A percentile compares a stretch with the other conserved stretches of the same genome.
These are phyloP conservation scores for Coilia nasus DNA, from an alignment of 2,797 vertebrate genomes.

Conservation along the genomic window DNA sequence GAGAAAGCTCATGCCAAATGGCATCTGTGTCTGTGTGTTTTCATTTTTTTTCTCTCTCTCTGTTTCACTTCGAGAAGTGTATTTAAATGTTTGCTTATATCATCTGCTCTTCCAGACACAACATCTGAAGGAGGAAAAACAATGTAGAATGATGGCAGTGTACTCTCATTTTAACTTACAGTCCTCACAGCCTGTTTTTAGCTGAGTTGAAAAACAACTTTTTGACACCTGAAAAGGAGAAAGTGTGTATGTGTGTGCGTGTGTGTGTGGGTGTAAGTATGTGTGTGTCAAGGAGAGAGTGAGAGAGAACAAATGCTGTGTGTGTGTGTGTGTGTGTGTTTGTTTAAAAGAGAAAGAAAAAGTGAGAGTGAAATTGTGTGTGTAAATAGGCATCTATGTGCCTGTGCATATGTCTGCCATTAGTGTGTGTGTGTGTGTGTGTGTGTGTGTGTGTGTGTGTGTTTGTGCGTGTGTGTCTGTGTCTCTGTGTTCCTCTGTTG, in stretches of 20 bases:
- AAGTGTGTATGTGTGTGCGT: background rate
- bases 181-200: background rate
- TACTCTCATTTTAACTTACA: background rate
- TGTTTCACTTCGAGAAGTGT: background rate
- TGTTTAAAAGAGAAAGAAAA: too few relatives aligned
- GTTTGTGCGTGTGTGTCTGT: too few relatives aligned
- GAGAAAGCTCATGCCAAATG: background rate
- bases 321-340: background rate
- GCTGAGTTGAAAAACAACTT: background rate
- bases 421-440: too few relatives aligned
- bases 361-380: too few relatives aligned
- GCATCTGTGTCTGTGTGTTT: constrained; percentile 54
- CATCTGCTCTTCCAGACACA: background rate
- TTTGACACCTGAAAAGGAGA: constrained; percentile 21
- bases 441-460: too few relatives aligned
- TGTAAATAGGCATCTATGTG: too few relatives aligned
- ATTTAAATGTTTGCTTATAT: background rate
- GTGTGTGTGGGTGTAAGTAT: background rate
- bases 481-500: too few relatives aligned
- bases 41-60: background rate
- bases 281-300: background rate
- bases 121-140: background rate
- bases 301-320: background rate
- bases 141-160: background rate
- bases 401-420: too few relatives aligned